phyloP scores from a whole-genome alignment of 2,113 vertebrate species.

The Struthidea cinerea region DNA sequence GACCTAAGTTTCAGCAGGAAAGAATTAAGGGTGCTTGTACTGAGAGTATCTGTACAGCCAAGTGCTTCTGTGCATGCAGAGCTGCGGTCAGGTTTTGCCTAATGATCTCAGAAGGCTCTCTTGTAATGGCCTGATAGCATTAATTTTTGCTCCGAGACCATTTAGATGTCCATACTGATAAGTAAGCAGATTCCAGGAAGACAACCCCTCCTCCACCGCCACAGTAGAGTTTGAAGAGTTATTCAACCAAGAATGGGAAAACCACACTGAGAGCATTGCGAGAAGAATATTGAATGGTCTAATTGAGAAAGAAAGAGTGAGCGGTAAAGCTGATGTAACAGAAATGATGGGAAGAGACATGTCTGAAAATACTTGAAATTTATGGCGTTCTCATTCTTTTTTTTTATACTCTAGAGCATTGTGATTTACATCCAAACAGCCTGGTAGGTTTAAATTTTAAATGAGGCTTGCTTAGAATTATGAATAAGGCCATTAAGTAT shows the following conservation, averaged over 20 bases:
- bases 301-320: neutral
- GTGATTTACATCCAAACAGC: neutral
- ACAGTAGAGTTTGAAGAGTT: neutral
- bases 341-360: slow-evolving; percentile 12
- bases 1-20: neutral
- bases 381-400: neutral
- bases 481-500: slow-evolving; percentile 13
- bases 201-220: neutral
- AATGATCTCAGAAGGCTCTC: neutral
- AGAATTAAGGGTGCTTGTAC: neutral
- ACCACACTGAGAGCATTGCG: neutral
- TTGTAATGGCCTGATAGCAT: neutral
- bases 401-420: neutral
- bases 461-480: slow-evolving; percentile 9
- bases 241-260: neutral
- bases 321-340: neutral
- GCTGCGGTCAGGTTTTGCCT: neutral
- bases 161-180: neutral
- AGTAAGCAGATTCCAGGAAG: slow-evolving; percentile 22
- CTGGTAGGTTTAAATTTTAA: slow-evolving; percentile 33
- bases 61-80: neutral
- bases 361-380: slow-evolving; percentile 6
- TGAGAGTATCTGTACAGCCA: neutral
- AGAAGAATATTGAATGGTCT: slow-evolving; percentile 4
- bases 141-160: neutral